phyloP scores from a whole-genome alignment of 2,113 vertebrate genomes.

The Loxodonta africana region DNA sequence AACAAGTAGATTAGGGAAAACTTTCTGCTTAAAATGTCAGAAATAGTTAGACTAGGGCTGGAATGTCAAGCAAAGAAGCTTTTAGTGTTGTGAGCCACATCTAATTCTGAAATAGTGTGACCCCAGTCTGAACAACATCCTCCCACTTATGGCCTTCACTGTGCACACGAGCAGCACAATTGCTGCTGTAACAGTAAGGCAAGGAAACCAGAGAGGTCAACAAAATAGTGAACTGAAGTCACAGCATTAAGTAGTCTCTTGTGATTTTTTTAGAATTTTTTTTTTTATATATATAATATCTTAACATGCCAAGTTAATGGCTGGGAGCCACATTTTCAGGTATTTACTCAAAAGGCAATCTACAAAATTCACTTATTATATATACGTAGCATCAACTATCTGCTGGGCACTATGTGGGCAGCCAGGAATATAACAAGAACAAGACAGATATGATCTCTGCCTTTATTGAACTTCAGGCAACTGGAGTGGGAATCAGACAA shows the following conservation, averaged over 20 bases:
- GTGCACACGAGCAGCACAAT: neutral
- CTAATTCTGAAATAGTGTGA: conserved; percentile 83
- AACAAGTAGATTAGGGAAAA: conserved; percentile 74
- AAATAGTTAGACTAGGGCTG: conserved; percentile 23
- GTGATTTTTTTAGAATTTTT: neutral
- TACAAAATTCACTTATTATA: neutral
- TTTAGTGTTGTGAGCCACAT: conserved; percentile 86
- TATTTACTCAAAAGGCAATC: neutral
- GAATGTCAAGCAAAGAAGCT: conserved; percentile 79
- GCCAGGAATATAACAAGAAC: neutral
- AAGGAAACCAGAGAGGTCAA: conserved; percentile 25
- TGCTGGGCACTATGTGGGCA: neutral
- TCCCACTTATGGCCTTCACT: conserved; percentile 27
- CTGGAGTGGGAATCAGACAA: neutral
- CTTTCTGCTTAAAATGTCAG: conserved; percentile 67
- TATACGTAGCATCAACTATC: neutral
- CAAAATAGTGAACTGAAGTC: neutral
- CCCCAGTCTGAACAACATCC: conserved; percentile 62
- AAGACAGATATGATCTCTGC: neutral
- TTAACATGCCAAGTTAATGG: neutral
- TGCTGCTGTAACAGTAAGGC: neutral
- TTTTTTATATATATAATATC: neutral
- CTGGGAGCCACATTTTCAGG: neutral
- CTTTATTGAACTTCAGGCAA: neutral
- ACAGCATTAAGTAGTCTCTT: neutral